Evolutionary conservation across 2,113 vertebrate genomes (phyloP).

Genomic region (Notarius lentiginosus): DNA sequence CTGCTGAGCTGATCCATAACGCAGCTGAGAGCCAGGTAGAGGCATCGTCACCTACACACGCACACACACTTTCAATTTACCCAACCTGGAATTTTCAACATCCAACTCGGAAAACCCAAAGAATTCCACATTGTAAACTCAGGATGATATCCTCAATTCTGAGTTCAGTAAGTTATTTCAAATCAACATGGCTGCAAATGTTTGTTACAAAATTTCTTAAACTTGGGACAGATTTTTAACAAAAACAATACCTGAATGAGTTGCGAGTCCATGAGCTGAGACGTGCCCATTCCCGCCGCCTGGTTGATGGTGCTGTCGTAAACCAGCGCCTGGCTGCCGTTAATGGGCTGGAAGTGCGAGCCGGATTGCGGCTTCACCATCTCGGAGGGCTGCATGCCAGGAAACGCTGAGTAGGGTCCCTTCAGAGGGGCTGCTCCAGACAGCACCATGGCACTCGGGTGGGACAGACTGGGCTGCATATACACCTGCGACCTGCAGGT

Average conservation of each 20-base stretch:
- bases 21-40: constrained; percentile 92
- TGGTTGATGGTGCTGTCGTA: constrained; percentile 91
- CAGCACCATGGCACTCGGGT: constrained; percentile 93
- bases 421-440: constrained; percentile 90
- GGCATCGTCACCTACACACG: constrained; percentile 88
- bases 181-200: background rate
- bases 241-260: constrained; percentile 85
- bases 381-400: constrained; percentile 93
- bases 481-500: constrained; percentile 91
- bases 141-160: background rate
- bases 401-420: constrained; percentile 89
- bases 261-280: constrained; percentile 96
- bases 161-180: background rate
- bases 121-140: too few relatives aligned
- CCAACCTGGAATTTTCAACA: too few relatives aligned
- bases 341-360: constrained; percentile 94
- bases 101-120: too few relatives aligned
- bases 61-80: background rate
- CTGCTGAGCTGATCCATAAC: constrained; percentile 94
- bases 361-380: constrained; percentile 93
- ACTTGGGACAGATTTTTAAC: background rate
- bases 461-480: constrained; percentile 97
- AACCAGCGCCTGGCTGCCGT: constrained; percentile 89
- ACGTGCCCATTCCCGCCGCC: constrained; percentile 87
- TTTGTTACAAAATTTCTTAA: background rate